These are phyloP conservation scores for Probaryconus sp. DNA, from an alignment of 1,140 invertebrate genomes.

Conservation along the genomic window DNA sequence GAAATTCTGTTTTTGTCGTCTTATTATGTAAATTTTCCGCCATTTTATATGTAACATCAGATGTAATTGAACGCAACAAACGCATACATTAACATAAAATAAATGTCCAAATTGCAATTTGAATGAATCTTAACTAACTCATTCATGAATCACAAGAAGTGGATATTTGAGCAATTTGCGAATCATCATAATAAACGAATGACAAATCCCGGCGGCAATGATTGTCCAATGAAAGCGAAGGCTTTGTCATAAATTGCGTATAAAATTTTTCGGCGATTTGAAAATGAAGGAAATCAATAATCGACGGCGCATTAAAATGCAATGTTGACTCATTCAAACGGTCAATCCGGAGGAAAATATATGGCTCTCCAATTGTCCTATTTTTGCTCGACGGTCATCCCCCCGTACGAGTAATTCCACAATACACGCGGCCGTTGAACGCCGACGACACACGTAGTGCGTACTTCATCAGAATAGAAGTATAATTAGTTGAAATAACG, in stretches of 20 bases:
- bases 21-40: no score
- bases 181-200: slow-evolving; percentile 22
- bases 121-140: slow-evolving; percentile 2
- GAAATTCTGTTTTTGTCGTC: no score
- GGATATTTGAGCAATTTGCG: slow-evolving; percentile 13
- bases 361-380: slow-evolving; percentile 9
- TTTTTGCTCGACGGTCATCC: slow-evolving; percentile 15
- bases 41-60: no score
- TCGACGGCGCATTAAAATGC: slow-evolving; percentile 9
- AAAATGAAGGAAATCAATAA: slow-evolving; percentile 11
- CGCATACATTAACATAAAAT: no score
- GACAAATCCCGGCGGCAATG: slow-evolving; percentile 1
- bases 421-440: slow-evolving; percentile 38
- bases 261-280: neutral
- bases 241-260: slow-evolving; percentile 3
- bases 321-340: slow-evolving; percentile 19
- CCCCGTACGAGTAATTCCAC: slow-evolving; percentile 15
- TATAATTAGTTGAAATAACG: slow-evolving; percentile 77
- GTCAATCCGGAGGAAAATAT: slow-evolving; percentile 7
- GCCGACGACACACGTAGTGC: slow-evolving; percentile 52
- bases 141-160: slow-evolving; percentile 18
- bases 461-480: slow-evolving; percentile 74
- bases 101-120: no score
- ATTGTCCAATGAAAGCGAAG: slow-evolving; percentile 1
- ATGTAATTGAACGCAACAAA: no score